These are phyloP conservation scores for Ophion ellenae DNA, from an alignment of 2,888 invertebrate genomes.

Conservation along the genomic window DNA sequence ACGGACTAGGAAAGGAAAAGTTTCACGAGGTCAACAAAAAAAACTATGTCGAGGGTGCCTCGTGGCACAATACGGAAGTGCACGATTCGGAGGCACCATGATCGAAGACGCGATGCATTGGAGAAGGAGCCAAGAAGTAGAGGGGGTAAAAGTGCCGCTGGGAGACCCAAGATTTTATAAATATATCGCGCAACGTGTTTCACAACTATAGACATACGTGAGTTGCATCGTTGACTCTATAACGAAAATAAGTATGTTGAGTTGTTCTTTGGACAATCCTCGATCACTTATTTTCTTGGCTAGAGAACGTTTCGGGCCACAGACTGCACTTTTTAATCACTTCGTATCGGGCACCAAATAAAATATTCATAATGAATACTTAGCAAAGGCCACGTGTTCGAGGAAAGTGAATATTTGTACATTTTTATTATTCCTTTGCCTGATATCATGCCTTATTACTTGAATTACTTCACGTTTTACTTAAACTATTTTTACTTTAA, in stretches of 20 bases:
- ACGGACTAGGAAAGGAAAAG: too few species aligned
- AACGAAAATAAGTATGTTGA: neutral
- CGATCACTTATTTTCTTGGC: neutral
- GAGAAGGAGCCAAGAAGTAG: conserved; percentile 14
- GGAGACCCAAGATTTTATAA: conserved; percentile 76
- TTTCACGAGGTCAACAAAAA: too few species aligned
- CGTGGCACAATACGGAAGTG: conserved; percentile 19
- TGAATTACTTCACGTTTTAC: too few species aligned
- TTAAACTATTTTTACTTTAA: too few species aligned
- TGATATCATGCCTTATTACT: too few species aligned
- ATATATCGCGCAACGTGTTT: conserved; percentile 70
- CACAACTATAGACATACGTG: conserved; percentile 11
- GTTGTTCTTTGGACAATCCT: neutral
- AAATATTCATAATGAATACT: too few species aligned
- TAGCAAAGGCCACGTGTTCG: too few species aligned
- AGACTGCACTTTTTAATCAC: too few species aligned
- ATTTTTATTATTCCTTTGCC: too few species aligned
- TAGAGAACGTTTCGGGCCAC: neutral
- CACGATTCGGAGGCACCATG: neutral
- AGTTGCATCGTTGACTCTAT: conserved; percentile 12
- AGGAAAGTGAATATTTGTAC: too few species aligned
- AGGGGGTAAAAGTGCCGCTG: conserved; percentile 32
- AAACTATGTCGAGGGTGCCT: neutral
- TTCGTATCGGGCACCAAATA: too few species aligned
- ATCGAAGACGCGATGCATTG: neutral